Evolutionary conservation across 2,888 invertebrate genomes (phyloP), one percentile per base, ranked within the genome.

Genomic region (Diloba caeruleocephala): DNA sequence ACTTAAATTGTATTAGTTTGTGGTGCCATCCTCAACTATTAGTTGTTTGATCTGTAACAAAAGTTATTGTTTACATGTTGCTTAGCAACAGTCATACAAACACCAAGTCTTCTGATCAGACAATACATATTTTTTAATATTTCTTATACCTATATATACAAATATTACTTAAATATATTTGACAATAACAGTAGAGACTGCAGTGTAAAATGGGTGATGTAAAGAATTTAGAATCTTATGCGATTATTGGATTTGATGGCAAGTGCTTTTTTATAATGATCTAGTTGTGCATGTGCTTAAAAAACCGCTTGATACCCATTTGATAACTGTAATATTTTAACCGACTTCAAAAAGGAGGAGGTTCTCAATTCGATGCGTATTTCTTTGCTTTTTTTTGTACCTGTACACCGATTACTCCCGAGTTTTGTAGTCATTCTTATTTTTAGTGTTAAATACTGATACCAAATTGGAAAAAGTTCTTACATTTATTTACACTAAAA

Each of bases 231-330:
- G 94, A 95, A 74, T 86, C 96, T 3, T 93, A 94, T 45, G 96
- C 96, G 33, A 96, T 97, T 54, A 96, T 97, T 70, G 97, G 97
- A 39, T 97, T 97, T 87, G 97, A 97, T 88, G 97, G 97, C 96
- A 85, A 87, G 86, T 77, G 38, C 14, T 15, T 34, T 32, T 48
- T 28, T 13, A 37, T 46, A 26, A 21, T 32, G 28, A 32, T 39
- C 15, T 41, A 23, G 10, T 25, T 3, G 9, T 3, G 8, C 17
- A 23, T 2, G 6, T 34, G 6, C 13, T 28, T 32, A 5, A 14
- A 9, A 25, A 25, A n/a, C n/a, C n/a, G n/a, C n/a, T n/a, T n/a
- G n/a, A n/a, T n/a, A n/a, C n/a, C n/a, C n/a, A n/a, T n/a, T n/a
- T n/a, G n/a, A n/a, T n/a, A n/a, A n/a, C n/a, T n/a, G n/a, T n/a